phyloP scores from a whole-genome alignment of 2,797 vertebrate genomes.

The Selene dorsalis region DNA sequence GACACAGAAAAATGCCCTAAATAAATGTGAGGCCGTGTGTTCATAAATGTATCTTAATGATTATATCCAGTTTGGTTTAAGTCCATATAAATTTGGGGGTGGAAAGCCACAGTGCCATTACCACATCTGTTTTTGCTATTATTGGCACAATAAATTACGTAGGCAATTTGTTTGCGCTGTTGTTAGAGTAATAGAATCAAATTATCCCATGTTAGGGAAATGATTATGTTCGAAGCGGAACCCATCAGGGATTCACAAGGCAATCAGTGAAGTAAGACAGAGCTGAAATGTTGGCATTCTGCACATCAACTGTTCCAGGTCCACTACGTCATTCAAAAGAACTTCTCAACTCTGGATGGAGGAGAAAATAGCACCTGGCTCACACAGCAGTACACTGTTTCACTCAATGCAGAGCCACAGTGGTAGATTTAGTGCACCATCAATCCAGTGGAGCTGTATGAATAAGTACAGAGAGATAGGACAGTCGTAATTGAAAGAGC shows the following conservation, averaged over 20 bases:
- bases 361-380: conserved; percentile 41
- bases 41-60: conserved; percentile 77
- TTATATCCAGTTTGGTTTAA: conserved; percentile 72
- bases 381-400: conserved; percentile 17
- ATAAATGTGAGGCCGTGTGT: conserved; percentile 63
- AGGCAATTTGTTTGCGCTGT: conserved; percentile 83
- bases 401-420: conserved; percentile 27
- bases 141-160: conserved; percentile 84
- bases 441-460: conserved; percentile 66
- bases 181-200: conserved; percentile 84
- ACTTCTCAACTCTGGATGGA: conserved; percentile 47
- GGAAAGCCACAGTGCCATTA: conserved; percentile 76
- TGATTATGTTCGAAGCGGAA: conserved; percentile 81
- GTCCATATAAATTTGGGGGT: conserved; percentile 76
- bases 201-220: conserved; percentile 82
- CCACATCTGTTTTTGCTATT: conserved; percentile 83
- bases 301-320: conserved; percentile 69
- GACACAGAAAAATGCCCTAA: conserved; percentile 67
- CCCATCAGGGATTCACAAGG: conserved; percentile 81
- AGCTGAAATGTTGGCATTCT: conserved; percentile 73
- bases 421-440: conserved; percentile 26
- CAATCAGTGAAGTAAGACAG: conserved; percentile 80
- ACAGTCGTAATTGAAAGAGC: conserved; percentile 63
- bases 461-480: conserved; percentile 42
- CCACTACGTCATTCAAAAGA: conserved; percentile 66